These are phyloP conservation scores for Orius laevigatus DNA, from an alignment of 1,140 invertebrate species.

Conservation along the genomic window DNA sequence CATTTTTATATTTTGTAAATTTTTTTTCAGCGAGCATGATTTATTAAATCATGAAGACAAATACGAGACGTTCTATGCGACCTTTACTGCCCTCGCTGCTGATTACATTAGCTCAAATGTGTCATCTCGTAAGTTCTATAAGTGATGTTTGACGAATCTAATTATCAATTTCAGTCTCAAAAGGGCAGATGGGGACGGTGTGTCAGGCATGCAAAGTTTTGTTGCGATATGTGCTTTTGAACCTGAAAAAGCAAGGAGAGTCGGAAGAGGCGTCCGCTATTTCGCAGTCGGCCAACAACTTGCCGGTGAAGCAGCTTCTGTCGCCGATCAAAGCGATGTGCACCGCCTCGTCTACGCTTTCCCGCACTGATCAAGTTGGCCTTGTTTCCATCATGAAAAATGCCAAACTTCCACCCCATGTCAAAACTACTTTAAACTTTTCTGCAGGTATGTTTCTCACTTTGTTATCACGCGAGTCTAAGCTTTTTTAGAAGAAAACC, in stretches of 20 bases:
- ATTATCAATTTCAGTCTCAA: constrained; percentile 35
- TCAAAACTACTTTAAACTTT: constrained; percentile 30
- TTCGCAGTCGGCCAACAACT: constrained; percentile 10
- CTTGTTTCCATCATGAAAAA: constrained; percentile 48
- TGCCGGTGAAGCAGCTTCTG: constrained; percentile 36
- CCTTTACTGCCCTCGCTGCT: constrained; percentile 54
- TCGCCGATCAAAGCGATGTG: constrained; percentile 42
- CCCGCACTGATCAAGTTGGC: constrained; percentile 38
- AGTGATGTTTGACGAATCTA: constrained; percentile 6
- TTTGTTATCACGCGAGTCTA: background rate
- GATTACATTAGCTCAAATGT: constrained; percentile 45
- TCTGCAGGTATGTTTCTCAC: background rate
- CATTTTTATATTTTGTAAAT: constrained; percentile 22
- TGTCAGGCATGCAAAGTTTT: constrained; percentile 39
- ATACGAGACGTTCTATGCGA: constrained; percentile 57
- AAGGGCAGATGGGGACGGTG: constrained; percentile 37
- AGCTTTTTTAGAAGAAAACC: background rate
- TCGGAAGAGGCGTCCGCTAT: constrained; percentile 8
- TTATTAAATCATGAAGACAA: constrained; percentile 54
- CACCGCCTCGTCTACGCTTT: constrained; percentile 36
- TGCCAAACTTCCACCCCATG: constrained; percentile 40
- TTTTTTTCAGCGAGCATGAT: constrained; percentile 50
- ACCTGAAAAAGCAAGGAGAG: constrained; percentile 28
- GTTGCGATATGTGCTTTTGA: constrained; percentile 35
- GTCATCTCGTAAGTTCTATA: constrained; percentile 16